phyloP scores from a whole-genome alignment of 2,113 vertebrate genomes.

The Pseudorhombus dupliciocellatus region DNA sequence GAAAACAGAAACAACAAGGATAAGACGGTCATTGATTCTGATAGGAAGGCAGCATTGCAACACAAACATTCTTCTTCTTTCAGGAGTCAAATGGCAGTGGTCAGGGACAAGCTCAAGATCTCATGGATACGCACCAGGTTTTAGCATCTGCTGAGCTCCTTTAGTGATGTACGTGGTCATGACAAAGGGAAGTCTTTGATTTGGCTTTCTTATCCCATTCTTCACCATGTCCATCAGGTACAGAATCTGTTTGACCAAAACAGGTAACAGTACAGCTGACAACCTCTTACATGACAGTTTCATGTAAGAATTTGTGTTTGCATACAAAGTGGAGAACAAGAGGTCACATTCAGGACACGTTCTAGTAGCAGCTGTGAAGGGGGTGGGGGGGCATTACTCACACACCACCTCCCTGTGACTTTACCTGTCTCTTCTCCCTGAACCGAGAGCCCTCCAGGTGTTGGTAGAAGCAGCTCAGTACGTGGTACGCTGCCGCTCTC shows the following conservation, averaged over 20 bases:
- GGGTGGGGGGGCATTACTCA: not conserved
- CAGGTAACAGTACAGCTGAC: too few relatives aligned
- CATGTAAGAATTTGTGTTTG: too few relatives aligned
- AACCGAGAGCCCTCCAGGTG: conserved; percentile 90
- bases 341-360: too few relatives aligned
- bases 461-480: conserved; percentile 87
- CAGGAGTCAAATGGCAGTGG: not conserved
- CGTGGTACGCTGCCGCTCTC: conserved; percentile 85
- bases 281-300: too few relatives aligned
- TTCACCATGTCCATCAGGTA: conserved; percentile 90
- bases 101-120: not conserved
- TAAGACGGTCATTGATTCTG: not conserved
- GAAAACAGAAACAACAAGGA: conserved; percentile 1
- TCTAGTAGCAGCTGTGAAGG: too few relatives aligned
- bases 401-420: not conserved
- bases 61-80: conserved; percentile 12
- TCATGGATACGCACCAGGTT: conserved; percentile 84
- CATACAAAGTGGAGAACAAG: too few relatives aligned
- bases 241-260: conserved; percentile 81
- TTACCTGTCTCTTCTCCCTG: conserved; percentile 88
- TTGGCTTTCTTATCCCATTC: conserved; percentile 86
- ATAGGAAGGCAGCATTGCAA: too few relatives aligned
- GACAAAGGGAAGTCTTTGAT: conserved; percentile 86
- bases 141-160: conserved; percentile 89
- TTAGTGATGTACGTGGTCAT: conserved; percentile 85